Evolutionary conservation across 64 coral and sea anemone genomes (phyloP), one percentile per base, ranked within the genome.

Genomic region (Dendrophyllia cribrosa): DNA sequence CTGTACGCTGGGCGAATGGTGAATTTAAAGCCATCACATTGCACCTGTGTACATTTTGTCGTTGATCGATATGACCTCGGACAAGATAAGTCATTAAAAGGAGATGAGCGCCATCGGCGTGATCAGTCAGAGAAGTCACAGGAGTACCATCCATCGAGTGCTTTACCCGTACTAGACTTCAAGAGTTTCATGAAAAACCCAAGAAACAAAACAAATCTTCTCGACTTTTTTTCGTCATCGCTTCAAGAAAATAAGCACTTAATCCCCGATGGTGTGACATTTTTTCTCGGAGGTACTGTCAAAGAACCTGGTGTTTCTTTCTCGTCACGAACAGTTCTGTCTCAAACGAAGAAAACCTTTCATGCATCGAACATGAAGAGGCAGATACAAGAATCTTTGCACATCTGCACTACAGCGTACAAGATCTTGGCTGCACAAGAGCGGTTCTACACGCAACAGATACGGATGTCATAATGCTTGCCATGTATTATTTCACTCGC

Each of bases 381-480:
- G 66, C 66, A 69, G 66, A 69, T 24, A 69, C 66, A 4, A 69
- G 82, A 68, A 85, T 69, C 7, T 50, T 50, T 6, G 82, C 82
- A 85, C 82, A 85, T 34, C 0, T 85, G 46, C n/a, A 3, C 8
- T 85, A 85, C 47, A 48, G 82, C 47, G 82, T 85, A 7, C 43
- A 85, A 70, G 17, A 85, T 21, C 82, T 84, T 44, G 80, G 59
- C 80, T 51, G 61, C 66, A 85, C 61, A 70, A 85, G 82, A 66
- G 82, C 19, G 23, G 82, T 69, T 10, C 9, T 85, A 3, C 82
- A 85, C 22, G 82, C 62, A 51, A 69, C 82, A 85, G 64, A 85
- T 82, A 85, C 43, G n/a, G 62, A 85, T 52, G 44, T 69, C 56
- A 66, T 65, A 7, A 85, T 70, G 16, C 63, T 85, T 19, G n/a